Evolutionary conservation across 2,797 vertebrate genomes (phyloP), one percentile per base, ranked within the genome.

Genomic region (Urosaurus nigricauda): DNA sequence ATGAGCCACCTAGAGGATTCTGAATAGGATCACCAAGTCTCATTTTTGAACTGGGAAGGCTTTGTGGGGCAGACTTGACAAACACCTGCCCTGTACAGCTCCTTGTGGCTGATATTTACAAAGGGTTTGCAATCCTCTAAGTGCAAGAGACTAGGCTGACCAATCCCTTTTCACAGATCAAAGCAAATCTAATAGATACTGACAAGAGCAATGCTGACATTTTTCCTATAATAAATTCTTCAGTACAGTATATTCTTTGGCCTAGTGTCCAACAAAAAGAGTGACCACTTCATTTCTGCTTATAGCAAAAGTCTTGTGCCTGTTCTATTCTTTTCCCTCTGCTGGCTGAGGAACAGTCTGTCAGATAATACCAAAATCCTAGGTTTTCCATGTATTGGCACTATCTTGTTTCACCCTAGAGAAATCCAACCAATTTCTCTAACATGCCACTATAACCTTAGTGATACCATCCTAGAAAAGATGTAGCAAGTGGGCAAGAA

Each of bases 401-500:
- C 63, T n/a, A 56, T 12, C n/a, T 79, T 37, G 71, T 32, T 26
- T 21, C 37, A 77, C 73, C 29, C 26, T 26, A 19, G 5, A 84
- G 68, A 73, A 73, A 58, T 5, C 4, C 12, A 29, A 32, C 40
- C 32, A 65, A 32, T 53, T 21, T 78, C 53, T 79, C 60, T 35
- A 65, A 3, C 6, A 79, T 86, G 32, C 74, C 51, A 68, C 0
- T 24, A 11, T 32, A 8, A 19, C 17, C 21, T 68, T 68, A 19
- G 2, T 65, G 37, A 51, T 8, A 6, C 14, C 56, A 53, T 63
- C 73, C 17, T 16, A 65, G 9, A 12, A 4, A 65, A 29, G 24
- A 58, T n/a, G 82, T 1, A 19, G 19, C 74, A 65, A 58, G 6
- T 1, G 4, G 17, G 0, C 26, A 1, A 26, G 0, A 60, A 56